These are phyloP conservation scores for Beris morrisii DNA, from an alignment of 2,888 invertebrate genomes.

Conservation along the genomic window DNA sequence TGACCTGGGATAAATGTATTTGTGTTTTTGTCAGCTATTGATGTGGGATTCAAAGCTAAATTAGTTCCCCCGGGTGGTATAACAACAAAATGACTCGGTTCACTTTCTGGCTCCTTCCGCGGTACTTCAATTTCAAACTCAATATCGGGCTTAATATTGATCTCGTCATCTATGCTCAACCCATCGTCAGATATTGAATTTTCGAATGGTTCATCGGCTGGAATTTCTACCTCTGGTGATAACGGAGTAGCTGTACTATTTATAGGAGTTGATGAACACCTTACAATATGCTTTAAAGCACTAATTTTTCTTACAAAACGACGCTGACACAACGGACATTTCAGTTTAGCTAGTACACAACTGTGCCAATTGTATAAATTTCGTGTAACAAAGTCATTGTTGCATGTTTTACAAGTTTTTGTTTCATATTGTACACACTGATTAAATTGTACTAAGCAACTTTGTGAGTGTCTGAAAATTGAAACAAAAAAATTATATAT, in stretches of 20 bases:
- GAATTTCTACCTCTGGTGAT: conserved; percentile 11
- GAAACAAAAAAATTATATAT: not conserved
- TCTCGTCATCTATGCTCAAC: conserved; percentile 2
- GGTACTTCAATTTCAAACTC: conserved; percentile 48
- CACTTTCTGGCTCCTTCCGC: conserved; percentile 34
- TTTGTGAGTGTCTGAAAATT: conserved; percentile 48
- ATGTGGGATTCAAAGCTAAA: too few relatives aligned
- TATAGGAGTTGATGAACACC: conserved; percentile 30
- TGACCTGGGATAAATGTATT: too few relatives aligned
- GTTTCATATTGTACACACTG: conserved; percentile 49
- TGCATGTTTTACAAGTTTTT: conserved; percentile 43
- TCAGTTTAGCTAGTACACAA: conserved; percentile 49
- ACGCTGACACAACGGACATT: conserved; percentile 52
- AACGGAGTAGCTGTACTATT: not conserved
- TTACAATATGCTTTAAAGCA: conserved; percentile 38
- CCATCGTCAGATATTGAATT: not conserved
- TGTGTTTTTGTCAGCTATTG: too few relatives aligned
- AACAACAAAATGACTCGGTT: conserved; percentile 7
- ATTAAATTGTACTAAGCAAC: conserved; percentile 37
- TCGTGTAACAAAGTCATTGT: conserved; percentile 50
- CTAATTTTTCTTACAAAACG: conserved; percentile 31
- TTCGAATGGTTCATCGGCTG: not conserved
- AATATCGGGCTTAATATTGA: conserved; percentile 30
- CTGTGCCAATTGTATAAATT: conserved; percentile 53
- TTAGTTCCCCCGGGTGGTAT: not conserved